Evolutionary conservation across 2,113 vertebrate species (phyloP), one percentile per base, ranked within the genome.

Genomic region (Syrmaticus mikado): DNA sequence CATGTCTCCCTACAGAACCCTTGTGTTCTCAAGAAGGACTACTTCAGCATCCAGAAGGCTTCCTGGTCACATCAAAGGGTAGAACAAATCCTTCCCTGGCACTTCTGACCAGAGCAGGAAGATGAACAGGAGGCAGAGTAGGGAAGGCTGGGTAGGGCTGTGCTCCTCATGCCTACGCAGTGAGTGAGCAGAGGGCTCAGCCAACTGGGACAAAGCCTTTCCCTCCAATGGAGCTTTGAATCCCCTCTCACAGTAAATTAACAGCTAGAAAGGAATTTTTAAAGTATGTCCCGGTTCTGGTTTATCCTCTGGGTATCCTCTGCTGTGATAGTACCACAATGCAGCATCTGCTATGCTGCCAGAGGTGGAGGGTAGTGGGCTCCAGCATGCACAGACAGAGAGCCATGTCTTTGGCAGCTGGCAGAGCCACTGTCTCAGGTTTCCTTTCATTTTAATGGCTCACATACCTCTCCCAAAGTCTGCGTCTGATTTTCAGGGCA

Each of bases 401-500:
- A 0, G 2, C 4, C 62, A 93, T 79, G 77, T 85, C 86, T 89
- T 64, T 89, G 96, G 89, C 85, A 92, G 80, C 87, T 64, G 84
- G 61, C 3, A 15, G 67, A 94, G 62, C 67, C 89, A 58, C 76
- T 13, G 15, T 93, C 94, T 96, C 93, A n/a, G 82, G 88, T 97
- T 95, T 93, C 95, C 68, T 95, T 96, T 94, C 92, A 67, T 82
- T 95, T 93, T 96, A 95, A 97, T 95, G 94, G 89, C 60, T 96
- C 93, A 82, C 94, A 96, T 92, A 90, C 93, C 83, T 95, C 87
- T 81, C 50, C 77, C 83, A 68, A 79, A 0, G 86, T 95, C 97
- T 97, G 95, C 77, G 92, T 96, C 95, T 97, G 94, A 95, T 97
- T 97, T 97, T 95, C 88, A 95, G 96, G 91, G 94, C 94, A 94